Evolutionary conservation across 2,888 invertebrate species (phyloP), one percentile per base, ranked within the genome.

Genomic region (Hyppa rectilinea): DNA sequence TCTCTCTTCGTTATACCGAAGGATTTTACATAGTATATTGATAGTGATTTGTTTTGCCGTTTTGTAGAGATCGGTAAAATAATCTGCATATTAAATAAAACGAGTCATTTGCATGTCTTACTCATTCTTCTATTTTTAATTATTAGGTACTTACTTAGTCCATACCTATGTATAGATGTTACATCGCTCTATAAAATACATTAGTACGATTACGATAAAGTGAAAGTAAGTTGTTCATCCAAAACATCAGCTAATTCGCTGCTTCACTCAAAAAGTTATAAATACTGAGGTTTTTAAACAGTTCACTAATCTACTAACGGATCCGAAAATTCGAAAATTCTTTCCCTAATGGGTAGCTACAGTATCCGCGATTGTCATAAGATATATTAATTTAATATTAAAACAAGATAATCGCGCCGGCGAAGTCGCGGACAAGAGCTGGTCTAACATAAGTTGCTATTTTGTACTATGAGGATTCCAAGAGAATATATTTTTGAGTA

Each of bases 181-280:
- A 12, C 31, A 26, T 40, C 2, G 17, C 17, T 40, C n/a, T 40
- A 43, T 17, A 17, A 52, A 17, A 43, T 36, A 1, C n/a, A 38
- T 36, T 62, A 12, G 17, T 45, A 17, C n/a, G 0, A 26, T 45
- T 38, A 34, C 7, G 38, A 23, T 75, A 2, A 20, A 55, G 76
- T 76, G 71, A 75, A 75, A 71, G 76, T 29, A 23, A 72, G 17
- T 26, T 50, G 9, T 26, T 12, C 10, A 43, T 14, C 9, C 4
- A 9, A 38, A 31, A 29, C 26, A 34, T n/a, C 47, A 59, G 9
- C 20, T 52, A 74, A 36, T 61, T 34, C 7, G 23, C 36, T 43
- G 23, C 7, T 50, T 14, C 10, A 43, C 7, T 9, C 1, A 20
- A 36, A 23, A 14, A 38, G 5, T 40, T 14, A 2, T 10, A 26